Conservation (phyloP, 2,888 invertebrate species). For the Nebria brevicollis region DNA sequence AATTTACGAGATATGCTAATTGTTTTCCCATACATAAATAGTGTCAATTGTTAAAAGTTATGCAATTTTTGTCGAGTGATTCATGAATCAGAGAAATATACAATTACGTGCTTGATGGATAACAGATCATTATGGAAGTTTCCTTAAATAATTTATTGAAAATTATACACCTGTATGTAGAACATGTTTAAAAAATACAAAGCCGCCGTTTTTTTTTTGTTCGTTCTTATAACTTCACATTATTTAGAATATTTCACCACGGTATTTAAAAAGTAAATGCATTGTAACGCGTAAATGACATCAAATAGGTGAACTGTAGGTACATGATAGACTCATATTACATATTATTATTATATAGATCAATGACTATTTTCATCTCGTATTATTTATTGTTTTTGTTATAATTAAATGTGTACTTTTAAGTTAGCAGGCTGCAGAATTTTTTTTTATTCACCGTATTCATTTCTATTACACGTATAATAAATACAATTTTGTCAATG, state of each 20-base stretch:
- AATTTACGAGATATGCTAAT: too few species aligned
- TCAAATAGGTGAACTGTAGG: neutral
- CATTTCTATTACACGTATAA: neutral
- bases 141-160: neutral
- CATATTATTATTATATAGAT: neutral
- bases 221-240: neutral
- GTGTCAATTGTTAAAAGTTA: neutral
- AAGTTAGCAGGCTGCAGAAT: slow-evolving; percentile 37
- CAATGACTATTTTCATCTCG: neutral
- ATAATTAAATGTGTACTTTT: slow-evolving; percentile 22
- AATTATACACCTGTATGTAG: neutral
- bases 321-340: neutral
- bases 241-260: neutral
- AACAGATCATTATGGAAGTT: neutral
- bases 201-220: slow-evolving; percentile 5
- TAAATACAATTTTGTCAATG: slow-evolving; percentile 1
- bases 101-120: neutral
- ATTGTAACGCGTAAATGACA: slow-evolving; percentile 13
- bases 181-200: slow-evolving; percentile 25
- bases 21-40: too few species aligned
- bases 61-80: neutral
- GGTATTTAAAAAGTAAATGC: slow-evolving; percentile 27
- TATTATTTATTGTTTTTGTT: neutral
- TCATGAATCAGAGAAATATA: neutral
- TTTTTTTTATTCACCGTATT: neutral